Evolutionary conservation across 2,888 invertebrate genomes (phyloP).

Genomic region (Chymomyza amoena): DNA sequence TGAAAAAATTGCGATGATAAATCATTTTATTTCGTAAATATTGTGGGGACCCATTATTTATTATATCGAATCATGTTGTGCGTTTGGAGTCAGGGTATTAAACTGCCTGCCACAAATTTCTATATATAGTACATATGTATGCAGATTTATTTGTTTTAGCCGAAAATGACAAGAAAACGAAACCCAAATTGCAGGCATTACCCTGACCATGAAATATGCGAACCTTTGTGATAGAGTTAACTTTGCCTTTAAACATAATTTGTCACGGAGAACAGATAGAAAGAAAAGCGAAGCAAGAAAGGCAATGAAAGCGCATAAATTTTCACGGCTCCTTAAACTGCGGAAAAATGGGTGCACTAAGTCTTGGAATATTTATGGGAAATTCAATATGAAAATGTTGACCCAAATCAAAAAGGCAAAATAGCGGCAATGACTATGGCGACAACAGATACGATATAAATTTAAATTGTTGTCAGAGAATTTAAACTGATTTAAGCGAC

Average conservation of each 20-base stretch:
- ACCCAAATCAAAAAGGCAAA: background rate
- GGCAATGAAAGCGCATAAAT: conserved; percentile 13
- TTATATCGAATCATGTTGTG: no score
- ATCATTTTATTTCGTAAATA: no score
- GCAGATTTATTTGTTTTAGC: no score
- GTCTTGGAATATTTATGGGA: conserved; percentile 3
- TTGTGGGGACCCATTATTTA: no score
- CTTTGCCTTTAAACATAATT: conserved; percentile 18
- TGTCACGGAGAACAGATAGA: background rate
- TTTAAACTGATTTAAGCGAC: background rate
- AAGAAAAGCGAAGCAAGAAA: background rate
- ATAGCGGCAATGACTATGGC: background rate
- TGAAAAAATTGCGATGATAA: no score
- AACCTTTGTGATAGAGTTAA: conserved; percentile 30
- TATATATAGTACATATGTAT: no score
- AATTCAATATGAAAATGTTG: conserved; percentile 11
- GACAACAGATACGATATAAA: background rate
- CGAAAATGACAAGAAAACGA: background rate
- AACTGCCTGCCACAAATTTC: no score
- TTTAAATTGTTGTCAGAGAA: background rate
- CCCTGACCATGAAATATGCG: background rate
- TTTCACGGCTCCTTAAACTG: conserved; percentile 49
- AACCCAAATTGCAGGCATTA: conserved; percentile 23
- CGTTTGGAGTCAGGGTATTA: no score
- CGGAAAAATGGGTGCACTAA: background rate